Evolutionary conservation across 2,113 vertebrate species (phyloP).

Genomic region (Zosterops pallidus): DNA sequence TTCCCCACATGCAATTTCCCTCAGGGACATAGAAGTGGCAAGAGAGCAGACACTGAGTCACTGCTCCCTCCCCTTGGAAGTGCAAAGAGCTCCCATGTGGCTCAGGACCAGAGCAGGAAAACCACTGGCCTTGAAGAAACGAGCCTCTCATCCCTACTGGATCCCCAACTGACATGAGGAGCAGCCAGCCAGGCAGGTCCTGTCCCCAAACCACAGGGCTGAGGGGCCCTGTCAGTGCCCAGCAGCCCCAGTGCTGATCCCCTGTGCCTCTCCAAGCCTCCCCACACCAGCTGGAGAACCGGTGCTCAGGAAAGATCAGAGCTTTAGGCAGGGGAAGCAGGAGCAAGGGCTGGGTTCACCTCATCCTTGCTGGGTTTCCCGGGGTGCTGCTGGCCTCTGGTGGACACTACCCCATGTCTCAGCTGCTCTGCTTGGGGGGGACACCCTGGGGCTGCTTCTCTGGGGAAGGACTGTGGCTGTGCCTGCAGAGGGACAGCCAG

Average conservation of each 20-base stretch:
- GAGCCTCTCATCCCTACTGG: background rate
- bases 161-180: accelerated
- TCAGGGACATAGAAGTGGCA: background rate
- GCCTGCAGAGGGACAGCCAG: background rate
- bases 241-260: background rate
- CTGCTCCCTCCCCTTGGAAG: background rate
- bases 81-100: background rate
- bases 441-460: background rate
- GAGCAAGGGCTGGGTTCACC: background rate
- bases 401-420: background rate
- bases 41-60: background rate
- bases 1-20: background rate
- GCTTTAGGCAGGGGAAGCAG: slow-evolving; percentile 9
- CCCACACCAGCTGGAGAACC: slow-evolving; percentile 43
- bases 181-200: background rate
- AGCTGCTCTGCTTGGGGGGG: background rate
- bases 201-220: background rate
- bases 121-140: background rate
- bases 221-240: background rate
- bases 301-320: slow-evolving; percentile 20
- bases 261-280: slow-evolving; percentile 26
- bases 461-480: background rate
- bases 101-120: background rate
- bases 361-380: background rate
- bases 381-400: background rate